Evolutionary conservation across 2,797 vertebrate species (phyloP).

Genomic region (Melanotaenia maccullochi): DNA sequence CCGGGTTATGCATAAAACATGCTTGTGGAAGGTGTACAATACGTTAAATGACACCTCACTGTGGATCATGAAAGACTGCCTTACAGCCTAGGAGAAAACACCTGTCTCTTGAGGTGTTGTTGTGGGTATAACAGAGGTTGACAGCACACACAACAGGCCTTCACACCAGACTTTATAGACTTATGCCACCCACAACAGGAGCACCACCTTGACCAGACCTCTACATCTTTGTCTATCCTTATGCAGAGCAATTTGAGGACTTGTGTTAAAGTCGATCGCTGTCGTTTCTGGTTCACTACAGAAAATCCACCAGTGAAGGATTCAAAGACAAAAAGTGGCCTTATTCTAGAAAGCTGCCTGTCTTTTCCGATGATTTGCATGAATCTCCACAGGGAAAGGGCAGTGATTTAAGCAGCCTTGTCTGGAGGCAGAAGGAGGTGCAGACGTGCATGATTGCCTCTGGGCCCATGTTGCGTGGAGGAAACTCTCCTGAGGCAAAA

Average conservation of each 20-base stretch:
- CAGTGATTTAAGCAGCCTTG: slow-evolving; percentile 70
- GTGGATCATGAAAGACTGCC: slow-evolving; percentile 45
- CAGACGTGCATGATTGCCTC: slow-evolving; percentile 69
- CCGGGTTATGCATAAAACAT: slow-evolving; percentile 68
- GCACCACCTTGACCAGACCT: slow-evolving; percentile 55
- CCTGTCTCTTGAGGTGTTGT: slow-evolving; percentile 41
- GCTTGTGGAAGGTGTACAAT: slow-evolving; percentile 52
- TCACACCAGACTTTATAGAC: slow-evolving; percentile 42
- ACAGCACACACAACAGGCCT: slow-evolving; percentile 55
- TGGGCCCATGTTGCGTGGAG: slow-evolving; percentile 61
- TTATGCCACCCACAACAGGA: slow-evolving; percentile 43
- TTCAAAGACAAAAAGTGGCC: slow-evolving; percentile 38
- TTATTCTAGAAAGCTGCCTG: slow-evolving; percentile 58
- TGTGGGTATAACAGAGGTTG: slow-evolving; percentile 49
- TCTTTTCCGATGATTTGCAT: slow-evolving; percentile 68
- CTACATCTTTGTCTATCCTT: slow-evolving; percentile 22
- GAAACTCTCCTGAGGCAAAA: slow-evolving; percentile 57
- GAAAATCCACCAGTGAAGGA: slow-evolving; percentile 30
- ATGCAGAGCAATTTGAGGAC: slow-evolving; percentile 24
- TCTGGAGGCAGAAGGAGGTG: slow-evolving; percentile 65
- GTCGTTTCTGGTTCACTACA: slow-evolving; percentile 24
- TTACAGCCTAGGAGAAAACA: slow-evolving; percentile 44
- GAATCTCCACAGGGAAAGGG: slow-evolving; percentile 61
- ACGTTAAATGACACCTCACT: slow-evolving; percentile 48
- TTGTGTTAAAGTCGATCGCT: slow-evolving; percentile 25